These are phyloP conservation scores for Apodemus sylvaticus DNA, from an alignment of 2,113 vertebrate species.

Conservation along the genomic window DNA sequence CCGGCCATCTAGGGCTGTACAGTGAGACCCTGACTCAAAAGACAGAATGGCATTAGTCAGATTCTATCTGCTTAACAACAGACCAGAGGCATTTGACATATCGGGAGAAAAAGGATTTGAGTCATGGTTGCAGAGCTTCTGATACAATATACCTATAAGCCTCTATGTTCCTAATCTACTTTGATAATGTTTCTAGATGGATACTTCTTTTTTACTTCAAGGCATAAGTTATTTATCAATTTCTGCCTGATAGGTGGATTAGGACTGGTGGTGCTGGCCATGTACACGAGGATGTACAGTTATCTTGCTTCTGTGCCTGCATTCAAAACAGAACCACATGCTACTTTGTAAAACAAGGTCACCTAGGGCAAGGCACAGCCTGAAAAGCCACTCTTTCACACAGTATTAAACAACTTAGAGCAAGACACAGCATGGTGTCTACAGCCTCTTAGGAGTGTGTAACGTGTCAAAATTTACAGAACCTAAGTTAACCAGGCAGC, in stretches of 20 bases:
- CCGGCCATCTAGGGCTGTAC: neutral
- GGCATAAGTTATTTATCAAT: neutral
- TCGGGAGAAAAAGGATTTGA: neutral
- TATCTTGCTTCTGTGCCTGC: neutral
- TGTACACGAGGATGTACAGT: neutral
- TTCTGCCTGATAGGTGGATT: neutral
- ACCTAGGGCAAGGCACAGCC: neutral
- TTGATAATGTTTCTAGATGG: neutral
- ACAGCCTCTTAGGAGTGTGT: neutral
- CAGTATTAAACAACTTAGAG: neutral
- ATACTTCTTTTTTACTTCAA: neutral
- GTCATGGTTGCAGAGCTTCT: neutral
- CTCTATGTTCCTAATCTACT: no score
- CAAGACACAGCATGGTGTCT: neutral
- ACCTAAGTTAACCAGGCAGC: neutral
- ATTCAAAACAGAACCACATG: neutral
- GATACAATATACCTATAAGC: neutral
- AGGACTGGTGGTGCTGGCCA: neutral
- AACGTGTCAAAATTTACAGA: conserved; percentile 43
- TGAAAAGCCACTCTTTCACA: neutral
- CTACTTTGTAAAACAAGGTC: neutral
- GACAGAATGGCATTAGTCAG: neutral
- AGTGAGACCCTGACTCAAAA: neutral
- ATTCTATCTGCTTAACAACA: neutral
- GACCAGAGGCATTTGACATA: neutral